Conservation (phyloP, 92 coral and sea anemone genomes). For the Zoanthus gigantus region DNA sequence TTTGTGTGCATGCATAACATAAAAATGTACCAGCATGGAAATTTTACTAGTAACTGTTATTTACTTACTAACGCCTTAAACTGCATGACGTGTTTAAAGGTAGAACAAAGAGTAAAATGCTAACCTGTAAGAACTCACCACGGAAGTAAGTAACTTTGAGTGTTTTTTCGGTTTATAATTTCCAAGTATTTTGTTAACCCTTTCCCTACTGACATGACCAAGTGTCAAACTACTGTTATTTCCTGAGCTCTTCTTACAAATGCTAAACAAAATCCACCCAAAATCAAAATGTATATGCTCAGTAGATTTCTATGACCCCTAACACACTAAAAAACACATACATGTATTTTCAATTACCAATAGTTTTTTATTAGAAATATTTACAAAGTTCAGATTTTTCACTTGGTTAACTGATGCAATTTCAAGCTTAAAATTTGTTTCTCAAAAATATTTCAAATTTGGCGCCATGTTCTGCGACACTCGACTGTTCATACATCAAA, state of each 20-base stretch:
- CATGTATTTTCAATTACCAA: not conserved
- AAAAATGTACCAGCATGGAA: too few relatives aligned
- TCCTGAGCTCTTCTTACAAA: constrained; percentile 7
- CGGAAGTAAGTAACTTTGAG: too few relatives aligned
- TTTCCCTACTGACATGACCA: constrained; percentile 1
- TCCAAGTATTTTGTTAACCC: not conserved
- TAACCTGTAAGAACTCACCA: too few relatives aligned
- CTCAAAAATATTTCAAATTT: constrained; percentile 2
- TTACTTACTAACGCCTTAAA: too few relatives aligned
- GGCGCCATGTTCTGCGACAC: constrained; percentile 8
- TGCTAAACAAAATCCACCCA: not conserved
- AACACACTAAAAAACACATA: not conserved
- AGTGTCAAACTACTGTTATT: not conserved
- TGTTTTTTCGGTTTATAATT: too few relatives aligned
- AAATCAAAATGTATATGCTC: constrained; percentile 10
- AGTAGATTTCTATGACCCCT: constrained; percentile 29
- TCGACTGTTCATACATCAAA: not conserved
- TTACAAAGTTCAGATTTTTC: not conserved
- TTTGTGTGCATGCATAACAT: too few relatives aligned
- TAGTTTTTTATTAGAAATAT: not conserved
- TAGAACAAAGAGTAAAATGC: too few relatives aligned
- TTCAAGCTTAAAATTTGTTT: constrained; percentile 3
- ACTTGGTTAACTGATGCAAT: constrained; percentile 3
- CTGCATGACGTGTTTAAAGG: too few relatives aligned
- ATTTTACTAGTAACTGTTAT: too few relatives aligned